Conservation (phyloP, 53 echinoderm and acorn worm species). For the Astropecten irregularis region DNA sequence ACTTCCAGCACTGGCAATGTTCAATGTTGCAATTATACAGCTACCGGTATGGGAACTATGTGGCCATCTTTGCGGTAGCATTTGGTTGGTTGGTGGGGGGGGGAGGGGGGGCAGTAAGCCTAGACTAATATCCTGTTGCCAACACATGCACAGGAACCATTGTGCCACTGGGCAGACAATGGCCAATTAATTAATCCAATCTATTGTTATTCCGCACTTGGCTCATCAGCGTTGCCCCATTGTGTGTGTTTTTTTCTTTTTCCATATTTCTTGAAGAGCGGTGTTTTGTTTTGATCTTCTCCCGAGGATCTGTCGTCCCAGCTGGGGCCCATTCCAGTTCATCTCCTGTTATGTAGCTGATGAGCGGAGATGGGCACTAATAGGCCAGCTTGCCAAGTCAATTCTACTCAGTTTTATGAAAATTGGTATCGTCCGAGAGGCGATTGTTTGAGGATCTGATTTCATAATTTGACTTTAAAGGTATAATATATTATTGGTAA, state of each 20-base stretch:
- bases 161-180: constrained; percentile 47
- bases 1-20: no score
- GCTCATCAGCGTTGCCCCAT: no score
- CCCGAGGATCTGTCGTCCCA: constrained; percentile 6
- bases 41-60: no score
- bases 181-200: constrained; percentile 34
- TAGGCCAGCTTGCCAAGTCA: not conserved
- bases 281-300: constrained; percentile 32
- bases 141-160: constrained; percentile 28
- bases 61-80: no score
- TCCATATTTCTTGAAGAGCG: not conserved
- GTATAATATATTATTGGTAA: no score
- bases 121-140: constrained; percentile 52
- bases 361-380: not conserved
- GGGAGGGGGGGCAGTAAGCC: no score
- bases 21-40: no score
- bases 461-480: no score
- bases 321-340: constrained; percentile 13
- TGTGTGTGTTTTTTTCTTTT: not conserved
- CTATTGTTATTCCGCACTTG: constrained; percentile 12
- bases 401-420: no score
- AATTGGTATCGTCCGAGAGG: no score
- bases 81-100: no score
- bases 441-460: no score
- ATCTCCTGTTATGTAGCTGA: constrained; percentile 39